A percentile compares a stretch with the other conserved stretches of the same genome.
Evolutionary conservation across 2,113 vertebrate genomes (phyloP).

Genomic region (Chlamydotis undulata): DNA sequence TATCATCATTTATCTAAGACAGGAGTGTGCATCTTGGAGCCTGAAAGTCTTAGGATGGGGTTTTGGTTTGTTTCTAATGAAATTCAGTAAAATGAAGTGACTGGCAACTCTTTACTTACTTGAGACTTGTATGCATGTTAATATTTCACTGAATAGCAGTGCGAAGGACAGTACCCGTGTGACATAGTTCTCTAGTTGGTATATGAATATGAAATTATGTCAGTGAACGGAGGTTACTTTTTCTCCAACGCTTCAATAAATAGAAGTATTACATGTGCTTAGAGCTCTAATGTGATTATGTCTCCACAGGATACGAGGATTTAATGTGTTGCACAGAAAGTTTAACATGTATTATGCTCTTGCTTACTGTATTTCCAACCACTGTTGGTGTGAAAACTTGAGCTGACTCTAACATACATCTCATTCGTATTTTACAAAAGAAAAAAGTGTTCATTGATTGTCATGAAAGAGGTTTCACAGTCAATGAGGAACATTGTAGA

Average conservation of each 20-base stretch:
- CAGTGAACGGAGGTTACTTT: neutral
- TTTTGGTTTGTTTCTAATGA: neutral
- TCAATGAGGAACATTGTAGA: neutral
- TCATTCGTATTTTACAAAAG: neutral
- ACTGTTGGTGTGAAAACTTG: neutral
- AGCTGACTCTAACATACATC: neutral
- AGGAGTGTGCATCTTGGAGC: neutral
- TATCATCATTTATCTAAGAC: neutral
- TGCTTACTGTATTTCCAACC: neutral
- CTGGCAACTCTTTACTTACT: neutral
- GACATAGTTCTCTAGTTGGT: neutral
- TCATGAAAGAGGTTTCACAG: neutral
- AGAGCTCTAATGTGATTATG: constrained; percentile 30
- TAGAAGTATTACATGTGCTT: constrained; percentile 13
- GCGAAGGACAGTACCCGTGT: neutral
- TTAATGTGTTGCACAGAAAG: neutral
- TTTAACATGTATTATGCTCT: neutral
- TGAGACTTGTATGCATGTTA: neutral
- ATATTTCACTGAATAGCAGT: neutral
- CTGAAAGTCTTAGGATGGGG: neutral
- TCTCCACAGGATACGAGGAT: constrained; percentile 8
- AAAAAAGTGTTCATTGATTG: neutral
- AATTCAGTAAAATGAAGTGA: neutral
- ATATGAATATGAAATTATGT: neutral
- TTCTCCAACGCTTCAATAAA: neutral